These are phyloP conservation scores for Siphamia tubifer DNA, from an alignment of 2,113 vertebrate species.

Conservation along the genomic window DNA sequence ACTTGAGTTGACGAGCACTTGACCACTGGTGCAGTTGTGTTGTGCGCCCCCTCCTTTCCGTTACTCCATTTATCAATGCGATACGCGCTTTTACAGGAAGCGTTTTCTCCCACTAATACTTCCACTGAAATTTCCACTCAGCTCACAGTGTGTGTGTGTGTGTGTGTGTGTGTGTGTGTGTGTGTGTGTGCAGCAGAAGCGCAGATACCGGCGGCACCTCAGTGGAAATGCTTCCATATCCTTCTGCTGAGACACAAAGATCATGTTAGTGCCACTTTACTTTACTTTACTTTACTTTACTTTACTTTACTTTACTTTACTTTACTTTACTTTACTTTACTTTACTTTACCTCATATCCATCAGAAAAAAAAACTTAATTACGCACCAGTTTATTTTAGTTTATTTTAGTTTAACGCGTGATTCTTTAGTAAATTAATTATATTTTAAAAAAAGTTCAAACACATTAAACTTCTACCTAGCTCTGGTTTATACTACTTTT, in stretches of 20 bases:
- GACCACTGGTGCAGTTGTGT: constrained; percentile 33
- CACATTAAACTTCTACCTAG: too few relatives aligned
- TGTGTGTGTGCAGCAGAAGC: too few relatives aligned
- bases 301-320: too few relatives aligned
- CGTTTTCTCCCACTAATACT: constrained; percentile 60
- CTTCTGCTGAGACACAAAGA: constrained; percentile 30
- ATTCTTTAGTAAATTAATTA: constrained; percentile 62
- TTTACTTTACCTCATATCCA: too few relatives aligned
- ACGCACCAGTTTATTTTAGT: constrained; percentile 33
- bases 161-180: too few relatives aligned
- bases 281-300: too few relatives aligned
- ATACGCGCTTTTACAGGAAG: constrained; percentile 72
- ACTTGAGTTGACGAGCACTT: constrained; percentile 62
- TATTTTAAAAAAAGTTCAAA: not conserved
- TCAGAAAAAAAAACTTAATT: constrained; percentile 31
- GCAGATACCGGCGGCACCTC: constrained; percentile 54
- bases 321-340: too few relatives aligned
- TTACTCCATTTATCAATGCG: constrained; percentile 67
- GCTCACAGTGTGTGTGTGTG: too few relatives aligned
- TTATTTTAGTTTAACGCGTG: too few relatives aligned
- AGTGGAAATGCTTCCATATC: constrained; percentile 47
- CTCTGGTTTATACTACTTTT: not conserved
- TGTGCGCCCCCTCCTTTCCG: constrained; percentile 52
- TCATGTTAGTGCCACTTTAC: constrained; percentile 46
- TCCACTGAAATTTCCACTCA: constrained; percentile 65